Evolutionary conservation across 1,140 invertebrate species (phyloP).

Genomic region (Bombyx mori): DNA sequence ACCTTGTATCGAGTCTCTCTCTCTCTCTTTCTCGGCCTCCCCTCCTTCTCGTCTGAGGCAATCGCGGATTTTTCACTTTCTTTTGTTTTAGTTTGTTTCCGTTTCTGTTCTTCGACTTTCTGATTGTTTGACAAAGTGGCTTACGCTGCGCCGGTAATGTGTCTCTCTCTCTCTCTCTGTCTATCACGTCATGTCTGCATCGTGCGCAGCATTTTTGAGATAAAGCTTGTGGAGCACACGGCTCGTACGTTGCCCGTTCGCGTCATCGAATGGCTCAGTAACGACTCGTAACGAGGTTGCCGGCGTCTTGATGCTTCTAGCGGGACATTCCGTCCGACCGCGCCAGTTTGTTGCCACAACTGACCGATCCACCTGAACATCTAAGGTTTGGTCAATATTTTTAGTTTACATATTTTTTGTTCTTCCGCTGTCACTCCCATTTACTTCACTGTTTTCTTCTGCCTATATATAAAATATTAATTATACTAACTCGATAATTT

Average conservation of each 20-base stretch:
- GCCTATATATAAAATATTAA: too few relatives aligned
- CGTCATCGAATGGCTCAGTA: too few relatives aligned
- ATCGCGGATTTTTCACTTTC: constrained; percentile 61
- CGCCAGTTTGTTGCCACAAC: background rate
- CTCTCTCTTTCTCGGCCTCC: constrained; percentile 43
- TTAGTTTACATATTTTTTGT: too few relatives aligned
- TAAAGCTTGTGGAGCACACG: background rate
- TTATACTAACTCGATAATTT: too few relatives aligned
- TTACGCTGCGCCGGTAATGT: constrained; percentile 5
- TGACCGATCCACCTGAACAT: background rate
- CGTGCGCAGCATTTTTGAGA: constrained; percentile 1
- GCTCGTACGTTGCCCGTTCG: too few relatives aligned
- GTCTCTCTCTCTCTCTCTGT: background rate
- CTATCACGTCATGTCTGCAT: background rate
- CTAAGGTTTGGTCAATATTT: too few relatives aligned
- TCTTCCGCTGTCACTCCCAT: too few relatives aligned
- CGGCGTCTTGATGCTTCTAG: background rate
- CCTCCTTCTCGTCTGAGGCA: constrained; percentile 55
- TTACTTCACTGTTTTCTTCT: too few relatives aligned
- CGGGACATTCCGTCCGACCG: background rate
- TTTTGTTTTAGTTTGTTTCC: constrained; percentile 21
- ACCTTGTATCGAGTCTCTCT: constrained; percentile 59
- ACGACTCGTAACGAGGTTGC: too few relatives aligned
- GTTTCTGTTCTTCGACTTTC: background rate
- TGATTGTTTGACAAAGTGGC: constrained; percentile 11